Evolutionary conservation across 1,140 invertebrate species (phyloP), one percentile per base, ranked within the genome.

Genomic region (Streblospio benedicti): DNA sequence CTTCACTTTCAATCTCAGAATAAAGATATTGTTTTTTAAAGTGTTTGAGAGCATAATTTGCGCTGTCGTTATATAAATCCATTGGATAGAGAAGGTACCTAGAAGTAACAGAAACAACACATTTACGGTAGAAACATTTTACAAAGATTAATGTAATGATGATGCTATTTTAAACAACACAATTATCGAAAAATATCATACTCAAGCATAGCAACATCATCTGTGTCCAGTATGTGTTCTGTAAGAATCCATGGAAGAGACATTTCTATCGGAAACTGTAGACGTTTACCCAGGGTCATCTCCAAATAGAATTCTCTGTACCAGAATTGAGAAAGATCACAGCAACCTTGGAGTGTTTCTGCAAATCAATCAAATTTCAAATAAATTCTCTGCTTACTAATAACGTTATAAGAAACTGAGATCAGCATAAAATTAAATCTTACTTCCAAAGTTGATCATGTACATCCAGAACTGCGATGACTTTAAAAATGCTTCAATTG

Each of bases 161-260:
- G n/a, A n/a, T n/a, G n/a, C n/a, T n/a, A n/a, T n/a, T n/a, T n/a
- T n/a, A n/a, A n/a, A n/a, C n/a, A n/a, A n/a, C n/a, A n/a, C n/a
- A n/a, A n/a, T n/a, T n/a, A n/a, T n/a, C n/a, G n/a, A n/a, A n/a
- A n/a, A n/a, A n/a, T n/a, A n/a, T n/a, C n/a, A n/a, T n/a, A 62
- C 60, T 62, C 35, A 5, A 56, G 57, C 53, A 62, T 33, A 20
- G 35, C 32, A 0, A 32, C 44, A 73, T 99, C 93, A 78, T 97
- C 97, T 30, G 93, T 96, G 71, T 89, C 86, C 41, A 99, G 80
- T 69, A 99, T 96, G 73, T 99, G 94, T 81, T 99, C 95, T 2
- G 93, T 98, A 27, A 99, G 81, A 71, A 99, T 98, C 96, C 96
- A 99, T 0, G 97, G 97, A 89, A 99, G 95, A 2, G 95, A 98